These are phyloP conservation scores for Noturus placidus DNA, from an alignment of 2,113 vertebrate species.

Conservation along the genomic window DNA sequence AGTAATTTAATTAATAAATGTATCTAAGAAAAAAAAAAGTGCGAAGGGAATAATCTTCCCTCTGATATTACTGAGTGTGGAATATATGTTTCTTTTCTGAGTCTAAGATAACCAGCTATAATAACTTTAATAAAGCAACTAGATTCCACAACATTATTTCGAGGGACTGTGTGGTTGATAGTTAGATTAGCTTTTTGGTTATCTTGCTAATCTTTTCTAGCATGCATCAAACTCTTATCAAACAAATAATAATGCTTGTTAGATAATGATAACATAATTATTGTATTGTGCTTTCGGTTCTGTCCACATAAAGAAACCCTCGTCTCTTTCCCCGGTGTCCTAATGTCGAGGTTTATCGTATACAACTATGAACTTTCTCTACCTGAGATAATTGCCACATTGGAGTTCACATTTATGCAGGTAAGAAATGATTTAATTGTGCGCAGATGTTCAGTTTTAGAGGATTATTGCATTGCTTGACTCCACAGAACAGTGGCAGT, in stretches of 20 bases:
- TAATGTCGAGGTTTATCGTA: background rate
- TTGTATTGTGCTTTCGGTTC: background rate
- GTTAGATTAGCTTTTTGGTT: background rate
- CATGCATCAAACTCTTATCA: background rate
- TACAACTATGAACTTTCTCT: background rate
- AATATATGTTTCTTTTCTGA: background rate
- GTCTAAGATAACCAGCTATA: background rate
- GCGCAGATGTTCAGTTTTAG: background rate
- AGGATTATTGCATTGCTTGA: background rate
- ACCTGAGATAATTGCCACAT: background rate
- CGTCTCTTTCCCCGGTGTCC: background rate
- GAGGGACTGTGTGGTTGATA: background rate
- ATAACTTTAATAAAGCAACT: background rate
- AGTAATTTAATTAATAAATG: background rate
- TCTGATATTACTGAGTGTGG: background rate
- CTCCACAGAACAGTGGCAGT: background rate
- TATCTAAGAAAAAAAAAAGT: background rate
- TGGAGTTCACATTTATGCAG: background rate
- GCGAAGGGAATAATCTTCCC: no score
- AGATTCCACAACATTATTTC: background rate
- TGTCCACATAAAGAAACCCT: background rate
- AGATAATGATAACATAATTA: background rate
- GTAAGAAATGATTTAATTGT: background rate
- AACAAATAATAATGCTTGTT: background rate
- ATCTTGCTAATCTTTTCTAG: background rate